Conservation (phyloP, 2,888 invertebrate species). For the Linnaemya vulpina region DNA sequence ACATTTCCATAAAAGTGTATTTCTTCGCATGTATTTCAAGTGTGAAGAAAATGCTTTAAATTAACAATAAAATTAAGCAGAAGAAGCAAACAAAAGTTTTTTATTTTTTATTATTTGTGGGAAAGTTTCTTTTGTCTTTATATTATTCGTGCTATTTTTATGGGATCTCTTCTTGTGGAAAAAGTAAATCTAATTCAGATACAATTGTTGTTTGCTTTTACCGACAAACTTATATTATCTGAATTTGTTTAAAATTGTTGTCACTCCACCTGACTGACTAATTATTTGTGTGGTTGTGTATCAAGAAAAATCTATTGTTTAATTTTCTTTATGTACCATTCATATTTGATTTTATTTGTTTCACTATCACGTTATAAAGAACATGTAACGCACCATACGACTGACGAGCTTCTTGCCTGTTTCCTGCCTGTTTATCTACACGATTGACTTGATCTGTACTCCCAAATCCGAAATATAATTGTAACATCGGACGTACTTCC, state of each 20-base stretch:
- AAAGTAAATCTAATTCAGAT: constrained; percentile 8
- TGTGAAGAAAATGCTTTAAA: background rate
- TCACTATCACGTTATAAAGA: background rate
- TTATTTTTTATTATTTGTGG: constrained; percentile 49
- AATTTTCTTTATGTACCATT: constrained; percentile 37
- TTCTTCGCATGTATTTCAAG: background rate
- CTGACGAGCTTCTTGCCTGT: background rate
- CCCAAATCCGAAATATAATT: background rate
- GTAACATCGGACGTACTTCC: background rate
- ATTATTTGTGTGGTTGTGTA: background rate
- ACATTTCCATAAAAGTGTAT: background rate
- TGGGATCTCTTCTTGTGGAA: constrained; percentile 12
- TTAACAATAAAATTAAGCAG: constrained; percentile 30
- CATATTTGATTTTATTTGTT: background rate
- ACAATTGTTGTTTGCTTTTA: constrained; percentile 36
- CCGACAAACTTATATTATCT: background rate
- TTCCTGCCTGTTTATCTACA: background rate
- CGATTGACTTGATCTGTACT: constrained; percentile 37
- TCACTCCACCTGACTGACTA: constrained; percentile 1
- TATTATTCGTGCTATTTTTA: background rate
- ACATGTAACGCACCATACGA: background rate
- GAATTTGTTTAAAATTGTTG: constrained; percentile 35
- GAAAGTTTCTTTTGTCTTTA: constrained; percentile 52
- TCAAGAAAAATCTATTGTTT: constrained; percentile 28
- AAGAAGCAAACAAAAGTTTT: constrained; percentile 37